Evolutionary conservation across 2,797 vertebrate species (phyloP).

Genomic region (Limosa lapponica): DNA sequence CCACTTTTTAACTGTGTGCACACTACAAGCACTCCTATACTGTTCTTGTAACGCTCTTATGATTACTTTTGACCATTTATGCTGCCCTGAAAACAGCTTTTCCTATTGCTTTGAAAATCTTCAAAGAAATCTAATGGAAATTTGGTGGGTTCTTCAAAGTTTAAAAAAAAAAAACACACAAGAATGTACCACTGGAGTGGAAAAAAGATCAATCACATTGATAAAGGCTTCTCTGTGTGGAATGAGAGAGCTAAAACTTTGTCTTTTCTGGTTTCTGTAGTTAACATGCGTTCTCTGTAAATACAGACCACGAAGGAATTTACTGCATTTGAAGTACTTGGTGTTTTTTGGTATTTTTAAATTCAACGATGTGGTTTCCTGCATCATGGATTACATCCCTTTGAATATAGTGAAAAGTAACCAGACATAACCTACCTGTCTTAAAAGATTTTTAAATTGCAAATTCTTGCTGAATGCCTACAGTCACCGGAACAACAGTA

Average conservation of each 20-base stretch:
- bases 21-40: rapidly evolving
- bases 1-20: not conserved
- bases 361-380: not conserved
- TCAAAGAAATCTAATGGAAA: not conserved
- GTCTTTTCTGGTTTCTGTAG: not conserved
- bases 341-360: not conserved
- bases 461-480: not conserved
- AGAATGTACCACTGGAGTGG: not conserved
- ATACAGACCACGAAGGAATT: not conserved
- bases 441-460: not conserved
- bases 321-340: not conserved
- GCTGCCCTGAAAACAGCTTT: not conserved
- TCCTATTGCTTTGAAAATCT: not conserved
- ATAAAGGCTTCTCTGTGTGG: not conserved
- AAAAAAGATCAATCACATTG: not conserved
- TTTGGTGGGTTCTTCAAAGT: not conserved
- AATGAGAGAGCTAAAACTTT: not conserved
- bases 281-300: not conserved
- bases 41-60: not conserved
- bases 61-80: not conserved
- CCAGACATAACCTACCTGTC: not conserved
- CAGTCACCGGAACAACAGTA: not conserved
- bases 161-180: not conserved
- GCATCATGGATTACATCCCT: not conserved
- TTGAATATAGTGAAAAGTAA: not conserved